These are phyloP conservation scores for Elgonia sp. DNA, from an alignment of 2,888 invertebrate genomes.

Conservation along the genomic window DNA sequence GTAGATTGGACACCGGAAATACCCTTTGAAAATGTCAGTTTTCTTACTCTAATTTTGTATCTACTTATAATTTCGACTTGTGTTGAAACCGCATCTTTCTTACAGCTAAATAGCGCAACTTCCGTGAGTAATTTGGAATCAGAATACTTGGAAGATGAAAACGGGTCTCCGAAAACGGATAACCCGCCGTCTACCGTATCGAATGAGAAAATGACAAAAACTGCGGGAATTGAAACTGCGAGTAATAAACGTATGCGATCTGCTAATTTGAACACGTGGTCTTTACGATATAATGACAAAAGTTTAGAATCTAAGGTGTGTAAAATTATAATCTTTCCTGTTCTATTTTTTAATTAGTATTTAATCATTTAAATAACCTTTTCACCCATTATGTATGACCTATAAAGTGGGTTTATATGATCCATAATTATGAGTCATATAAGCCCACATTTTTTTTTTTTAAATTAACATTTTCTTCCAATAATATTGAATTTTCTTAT, in stretches of 20 bases:
- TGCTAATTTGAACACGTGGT: constrained; percentile 95
- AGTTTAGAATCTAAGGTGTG: constrained; percentile 93
- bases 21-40: constrained; percentile 95
- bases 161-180: constrained; percentile 81
- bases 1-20: constrained; percentile 97
- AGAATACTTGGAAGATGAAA: constrained; percentile 86
- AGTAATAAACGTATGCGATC: constrained; percentile 95
- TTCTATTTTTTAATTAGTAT: too few relatives aligned
- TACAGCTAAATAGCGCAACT: constrained; percentile 85
- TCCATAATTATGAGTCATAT: too few relatives aligned
- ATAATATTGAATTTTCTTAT: too few relatives aligned
- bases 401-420: too few relatives aligned
- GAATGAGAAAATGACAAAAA: constrained; percentile 83
- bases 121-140: constrained; percentile 85
- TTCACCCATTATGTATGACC: too few relatives aligned
- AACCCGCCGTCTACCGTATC: constrained; percentile 79
- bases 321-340: background rate
- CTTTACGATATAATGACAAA: constrained; percentile 94
- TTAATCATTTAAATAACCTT: too few relatives aligned
- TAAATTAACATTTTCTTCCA: too few relatives aligned
- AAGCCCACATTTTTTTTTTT: too few relatives aligned
- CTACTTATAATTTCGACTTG: too few relatives aligned
- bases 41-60: constrained; percentile 32
- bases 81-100: background rate
- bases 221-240: constrained; percentile 94